Evolutionary conservation across 1,140 invertebrate species (phyloP), one percentile per base, ranked within the genome.

Genomic region (Drosophila funebris): DNA sequence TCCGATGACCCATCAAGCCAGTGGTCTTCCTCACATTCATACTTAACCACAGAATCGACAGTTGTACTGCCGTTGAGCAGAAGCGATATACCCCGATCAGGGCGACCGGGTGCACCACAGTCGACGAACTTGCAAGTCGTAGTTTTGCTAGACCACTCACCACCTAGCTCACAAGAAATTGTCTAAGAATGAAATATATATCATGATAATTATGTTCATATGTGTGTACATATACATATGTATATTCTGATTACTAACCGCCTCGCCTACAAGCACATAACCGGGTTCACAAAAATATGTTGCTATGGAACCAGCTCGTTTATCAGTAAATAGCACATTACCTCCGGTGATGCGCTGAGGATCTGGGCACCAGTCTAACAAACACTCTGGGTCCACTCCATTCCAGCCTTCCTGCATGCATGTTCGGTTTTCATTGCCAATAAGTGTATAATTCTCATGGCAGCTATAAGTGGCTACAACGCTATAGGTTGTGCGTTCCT

Each of bases 331-430:
- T 0, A 92, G 90, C 0, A 97, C 95, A 0, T 94, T 92, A n/a
- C 96, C 96, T 0, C 96, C 96, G 5, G 94, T 92, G 0, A 97
- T 95, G 53, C 93, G 92, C 22, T 95, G 95, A 3, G 96, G 96
- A 60, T 96, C 95, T 0, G 96, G 95, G 90, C 97, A 98, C 95
- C 96, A 97, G 82, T 97, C 96, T 71, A 96, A 96, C 18, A 97
- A 92, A 90, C 97, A 98, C 78, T 96, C 94, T 0, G 96, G 96
- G 22, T 95, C 93, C 71, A 95, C 94, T 4, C 95, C 95, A 53
- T 94, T 95, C 98, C 97, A 99, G 20, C 96, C 97, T 46, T 95
- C 94, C 36, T 96, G 94, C 0, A 93, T 93, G 91, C 98, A 99
- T 16, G 93, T 93, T n/a, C 97, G 92, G 76, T 93, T 94, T 22